Evolutionary conservation across 2,888 invertebrate species (phyloP).

Genomic region (Lottia gigantea): DNA sequence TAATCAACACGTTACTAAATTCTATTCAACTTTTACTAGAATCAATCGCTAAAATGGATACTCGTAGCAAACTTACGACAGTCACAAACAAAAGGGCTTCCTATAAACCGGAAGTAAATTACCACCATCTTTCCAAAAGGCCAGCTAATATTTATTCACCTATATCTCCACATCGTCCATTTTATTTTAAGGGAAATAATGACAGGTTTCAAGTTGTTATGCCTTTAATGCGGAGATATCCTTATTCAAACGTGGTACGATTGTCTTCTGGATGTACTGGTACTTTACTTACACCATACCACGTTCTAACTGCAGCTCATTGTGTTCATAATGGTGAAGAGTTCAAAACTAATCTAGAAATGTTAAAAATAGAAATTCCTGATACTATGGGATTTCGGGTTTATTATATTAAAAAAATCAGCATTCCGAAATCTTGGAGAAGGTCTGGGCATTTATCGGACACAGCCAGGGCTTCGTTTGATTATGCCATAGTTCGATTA

Average conservation of each 20-base stretch:
- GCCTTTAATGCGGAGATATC: conserved; percentile 47
- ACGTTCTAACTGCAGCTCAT: conserved; percentile 63
- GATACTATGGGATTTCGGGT: conserved; percentile 49
- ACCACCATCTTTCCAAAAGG: too few relatives aligned
- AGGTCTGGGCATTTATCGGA: conserved; percentile 16
- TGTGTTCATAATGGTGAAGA: conserved; percentile 58
- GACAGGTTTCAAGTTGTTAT: conserved; percentile 38
- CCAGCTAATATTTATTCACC: too few relatives aligned
- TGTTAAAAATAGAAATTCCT: conserved; percentile 55
- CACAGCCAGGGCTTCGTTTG: conserved; percentile 41
- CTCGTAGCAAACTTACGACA: too few relatives aligned
- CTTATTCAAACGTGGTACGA: conserved; percentile 57
- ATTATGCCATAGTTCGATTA: conserved; percentile 57
- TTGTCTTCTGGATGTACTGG: conserved; percentile 62
- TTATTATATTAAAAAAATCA: conserved; percentile 54
- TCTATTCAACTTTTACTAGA: too few relatives aligned
- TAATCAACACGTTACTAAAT: too few relatives aligned
- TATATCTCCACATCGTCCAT: neutral
- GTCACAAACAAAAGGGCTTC: too few relatives aligned
- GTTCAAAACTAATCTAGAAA: conserved; percentile 49
- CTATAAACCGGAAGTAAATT: too few relatives aligned
- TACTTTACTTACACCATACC: conserved; percentile 53
- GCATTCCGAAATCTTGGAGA: conserved; percentile 50
- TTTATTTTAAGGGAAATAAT: conserved; percentile 43
- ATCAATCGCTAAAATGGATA: too few relatives aligned